Evolutionary conservation across 2,797 vertebrate species (phyloP), one percentile per base, ranked within the genome.

Genomic region (Poecilia picta): DNA sequence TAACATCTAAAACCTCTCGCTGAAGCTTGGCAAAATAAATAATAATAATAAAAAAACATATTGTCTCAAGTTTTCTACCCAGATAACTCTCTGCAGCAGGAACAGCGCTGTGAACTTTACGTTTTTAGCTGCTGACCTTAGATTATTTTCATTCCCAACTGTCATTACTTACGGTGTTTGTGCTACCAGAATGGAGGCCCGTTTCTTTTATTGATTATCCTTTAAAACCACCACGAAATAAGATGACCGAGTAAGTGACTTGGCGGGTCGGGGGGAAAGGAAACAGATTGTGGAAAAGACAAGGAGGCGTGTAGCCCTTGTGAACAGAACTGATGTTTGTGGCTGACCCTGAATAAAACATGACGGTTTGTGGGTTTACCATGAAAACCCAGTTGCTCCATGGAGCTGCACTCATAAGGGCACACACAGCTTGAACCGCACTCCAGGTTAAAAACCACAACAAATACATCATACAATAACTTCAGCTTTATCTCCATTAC

Each of bases 261-360:
- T 47, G 75, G 15, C 39, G 45, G 53, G 15, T 57, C 51, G 72
- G 11, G 36, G 53, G 8, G n/a, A 74, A 31, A 36, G 23, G 79
- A 66, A 59, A 72, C 57, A 77, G 18, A 1, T 82, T 12, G 64
- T 73, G 77, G 77, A 79, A 75, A 66, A 81, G 20, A 53, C 11
- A 36, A 78, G 68, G 53, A 79, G 62, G 53, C 68, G 73, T 76
- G 82, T 73, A 64, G 76, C 75, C 73, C 78, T 75, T 70, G 41
- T 62, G 73, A 78, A 73, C 49, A 76, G 74, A 78, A 8, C 51
- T 18, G 43, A 72, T 82, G 25, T 59, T 70, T 71, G 71, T 49
- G 78, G 28, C 76, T 75, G 57, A 51, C 49, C 76, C 72, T 84
- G 83, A 90, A 88, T 85, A 77, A 90, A 86, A 85, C 77, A 83